Base-by-base conservation (phyloP, 2,113 vertebrate species). In the Callithrix jacchus region DNA sequence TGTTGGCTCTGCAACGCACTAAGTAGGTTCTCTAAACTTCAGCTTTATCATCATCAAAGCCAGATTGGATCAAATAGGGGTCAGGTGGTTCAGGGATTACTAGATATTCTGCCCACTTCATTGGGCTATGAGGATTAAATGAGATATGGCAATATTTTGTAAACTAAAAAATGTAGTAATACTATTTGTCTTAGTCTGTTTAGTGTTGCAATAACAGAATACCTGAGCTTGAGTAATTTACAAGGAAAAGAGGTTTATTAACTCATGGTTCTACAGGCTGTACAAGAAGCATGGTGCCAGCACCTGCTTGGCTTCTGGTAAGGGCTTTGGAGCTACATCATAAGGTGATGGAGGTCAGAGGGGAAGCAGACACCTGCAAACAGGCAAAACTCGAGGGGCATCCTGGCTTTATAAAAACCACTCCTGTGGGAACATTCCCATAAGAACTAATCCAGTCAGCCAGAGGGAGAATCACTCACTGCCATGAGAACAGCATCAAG, bases 1-100 rank as follows among this genome's bases (percentile, higher is more conserved):
- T 0, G 2, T 7, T 20, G 1, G 17, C 37, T 47, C 66, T 47
- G 54, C n/a, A 32, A 1, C 8, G 56, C 40, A 12, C 1, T 18
- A 16, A 25, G 1, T 8, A 11, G 20, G 20, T 1, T 0, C 40
- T 54, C 40, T 54, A 47, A 58, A 54, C 9, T 37, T 54, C 47
- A 74, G 37, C 10, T 54, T 23, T 32, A 21, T 42, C 49, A 5
- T 54, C n/a, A 23, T 0, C 30, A 45, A 87, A 74, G 11, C 74
- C 64, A 56, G 42, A 12, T 37, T 9, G 23, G 9, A 1, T 1
- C 3, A 30, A 17, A 42, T 4, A 6, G 12, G 21, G 4, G 9
- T 8, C 11, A 74, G 2, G 3, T 64, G 10, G 20, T 32, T 21
- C 3, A 35, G 66, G 35, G 8, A 47, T 68, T 74, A 58, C 16